These are phyloP conservation scores for Ligdia adustata DNA, from an alignment of 2,888 invertebrate species.

Conservation along the genomic window DNA sequence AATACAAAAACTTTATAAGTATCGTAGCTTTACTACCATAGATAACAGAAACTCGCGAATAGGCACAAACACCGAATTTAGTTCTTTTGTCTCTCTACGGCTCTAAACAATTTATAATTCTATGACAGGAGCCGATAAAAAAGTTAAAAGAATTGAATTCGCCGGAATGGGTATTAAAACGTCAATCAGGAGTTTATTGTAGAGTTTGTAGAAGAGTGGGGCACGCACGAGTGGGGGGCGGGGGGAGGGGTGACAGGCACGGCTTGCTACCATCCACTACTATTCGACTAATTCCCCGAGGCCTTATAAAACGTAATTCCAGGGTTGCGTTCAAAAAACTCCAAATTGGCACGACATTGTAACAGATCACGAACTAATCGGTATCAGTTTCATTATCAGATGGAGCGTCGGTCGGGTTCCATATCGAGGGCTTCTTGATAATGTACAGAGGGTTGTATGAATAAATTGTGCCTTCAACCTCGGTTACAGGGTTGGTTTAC, in stretches of 20 bases:
- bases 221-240: conserved; percentile 28
- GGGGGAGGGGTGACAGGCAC: conserved; percentile 25
- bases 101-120: conserved; percentile 22
- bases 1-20: conserved; percentile 20
- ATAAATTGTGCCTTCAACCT: conserved; percentile 15
- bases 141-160: conserved; percentile 30
- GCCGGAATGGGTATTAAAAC: conserved; percentile 31
- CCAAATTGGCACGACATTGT: conserved; percentile 9
- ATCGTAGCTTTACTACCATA: conserved; percentile 16
- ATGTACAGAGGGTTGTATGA: conserved; percentile 6
- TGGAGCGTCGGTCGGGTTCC: conserved; percentile 9
- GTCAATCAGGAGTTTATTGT: conserved; percentile 31
- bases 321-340: conserved; percentile 14
- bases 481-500: not conserved
- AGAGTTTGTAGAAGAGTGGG: conserved; percentile 27
- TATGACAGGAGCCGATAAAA: conserved; percentile 25
- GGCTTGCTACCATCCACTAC: conserved; percentile 20
- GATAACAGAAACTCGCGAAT: conserved; percentile 15
- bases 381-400: conserved; percentile 8
- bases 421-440: conserved; percentile 7
- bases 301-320: conserved; percentile 11
- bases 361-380: conserved; percentile 25
- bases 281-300: conserved; percentile 18
- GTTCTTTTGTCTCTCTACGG: conserved; percentile 1
- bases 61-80: conserved; percentile 6